phyloP scores from a whole-genome alignment of 2,113 vertebrate genomes.

The Ammodytes marinus region DNA sequence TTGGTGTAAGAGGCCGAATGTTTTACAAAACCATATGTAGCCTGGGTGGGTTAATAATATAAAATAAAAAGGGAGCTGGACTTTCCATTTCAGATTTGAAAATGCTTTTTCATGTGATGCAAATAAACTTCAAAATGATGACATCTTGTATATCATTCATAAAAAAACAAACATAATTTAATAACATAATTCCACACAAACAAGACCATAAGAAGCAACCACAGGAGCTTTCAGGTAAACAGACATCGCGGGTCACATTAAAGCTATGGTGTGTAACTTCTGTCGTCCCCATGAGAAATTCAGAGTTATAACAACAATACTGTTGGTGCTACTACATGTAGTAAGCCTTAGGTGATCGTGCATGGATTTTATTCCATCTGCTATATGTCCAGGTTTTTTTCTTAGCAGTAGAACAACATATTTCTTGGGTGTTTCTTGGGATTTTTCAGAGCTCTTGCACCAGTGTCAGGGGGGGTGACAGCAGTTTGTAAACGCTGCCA shows the following conservation, averaged over 20 bases:
- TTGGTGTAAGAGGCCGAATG: conserved; percentile 70
- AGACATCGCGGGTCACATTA: background rate
- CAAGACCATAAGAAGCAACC: conserved; percentile 1
- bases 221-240: conserved; percentile 21
- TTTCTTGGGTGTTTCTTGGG: too few species aligned
- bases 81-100: conserved; percentile 75
- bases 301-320: too few species aligned
- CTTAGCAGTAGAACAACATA: too few species aligned
- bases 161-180: conserved; percentile 38
- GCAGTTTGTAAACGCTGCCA: too few species aligned
- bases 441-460: too few species aligned
- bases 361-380: too few species aligned
- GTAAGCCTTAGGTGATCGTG: too few species aligned
- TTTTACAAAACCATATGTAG: conserved; percentile 58
- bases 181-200: conserved; percentile 12
- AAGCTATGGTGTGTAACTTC: too few species aligned
- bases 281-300: too few species aligned
- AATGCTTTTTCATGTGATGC: conserved; percentile 58
- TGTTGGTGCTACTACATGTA: too few species aligned
- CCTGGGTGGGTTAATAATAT: conserved; percentile 37
- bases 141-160: conserved; percentile 21
- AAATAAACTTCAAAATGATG: conserved; percentile 65
- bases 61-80: conserved; percentile 80
- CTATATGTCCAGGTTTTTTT: too few species aligned
- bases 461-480: too few species aligned